Percentiles rank a stretch among this genome's conserved stretches.
phyloP scores from a whole-genome alignment of 2,888 invertebrate species.

The Odontocerum albicorne region DNA sequence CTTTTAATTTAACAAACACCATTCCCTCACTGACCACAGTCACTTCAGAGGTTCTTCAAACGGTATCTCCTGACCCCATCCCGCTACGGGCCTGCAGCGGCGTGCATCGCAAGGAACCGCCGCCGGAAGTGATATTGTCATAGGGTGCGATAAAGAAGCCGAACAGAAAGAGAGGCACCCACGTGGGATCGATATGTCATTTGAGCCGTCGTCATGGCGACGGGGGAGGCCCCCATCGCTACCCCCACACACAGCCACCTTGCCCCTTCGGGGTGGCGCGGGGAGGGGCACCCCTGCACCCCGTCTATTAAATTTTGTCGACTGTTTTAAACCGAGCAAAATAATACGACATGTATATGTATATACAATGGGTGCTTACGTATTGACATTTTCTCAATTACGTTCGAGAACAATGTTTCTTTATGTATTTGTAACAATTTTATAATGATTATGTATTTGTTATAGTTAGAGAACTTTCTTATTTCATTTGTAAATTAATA shows the following conservation, averaged over 20 bases:
- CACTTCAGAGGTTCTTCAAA: neutral
- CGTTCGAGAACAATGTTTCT: no score
- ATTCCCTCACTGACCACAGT: neutral
- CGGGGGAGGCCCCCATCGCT: conserved; percentile 49
- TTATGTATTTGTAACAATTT: no score
- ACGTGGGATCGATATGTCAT: conserved; percentile 37
- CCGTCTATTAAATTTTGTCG: conserved; percentile 36
- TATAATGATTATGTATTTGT: no score
- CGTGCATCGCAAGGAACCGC: conserved; percentile 18
- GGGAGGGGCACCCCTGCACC: conserved; percentile 26
- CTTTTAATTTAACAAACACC: no score
- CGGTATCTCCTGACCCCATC: neutral
- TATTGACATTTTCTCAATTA: no score
- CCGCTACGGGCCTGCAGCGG: conserved; percentile 7
- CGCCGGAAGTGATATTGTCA: conserved; percentile 22
- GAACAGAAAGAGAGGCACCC: conserved; percentile 30
- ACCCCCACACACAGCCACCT: conserved; percentile 33
- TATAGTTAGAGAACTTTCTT: no score
- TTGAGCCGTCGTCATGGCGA: conserved; percentile 58
- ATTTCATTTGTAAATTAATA: no score
- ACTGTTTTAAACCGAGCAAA: conserved; percentile 35
- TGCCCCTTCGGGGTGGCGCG: neutral
- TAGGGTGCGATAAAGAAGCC: conserved; percentile 33
- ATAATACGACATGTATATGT: conserved; percentile 10
- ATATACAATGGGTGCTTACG: no score